Base-by-base conservation (phyloP, 2,113 vertebrate genomes). In the Apteryx owenii region DNA sequence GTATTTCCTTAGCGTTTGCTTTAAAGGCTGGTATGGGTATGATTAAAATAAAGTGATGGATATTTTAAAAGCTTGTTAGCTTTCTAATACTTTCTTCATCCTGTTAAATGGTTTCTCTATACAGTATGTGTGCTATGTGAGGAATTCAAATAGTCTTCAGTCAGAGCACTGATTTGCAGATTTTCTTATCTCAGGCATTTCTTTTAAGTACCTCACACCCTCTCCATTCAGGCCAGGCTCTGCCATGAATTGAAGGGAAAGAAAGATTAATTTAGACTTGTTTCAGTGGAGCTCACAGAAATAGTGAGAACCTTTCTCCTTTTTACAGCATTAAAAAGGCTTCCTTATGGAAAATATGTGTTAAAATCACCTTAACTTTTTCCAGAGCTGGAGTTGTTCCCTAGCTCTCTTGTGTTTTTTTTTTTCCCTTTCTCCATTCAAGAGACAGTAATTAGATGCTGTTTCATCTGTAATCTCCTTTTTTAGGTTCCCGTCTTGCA, bases 111-210 rank as follows among this genome's bases (percentile, higher is more conserved):
- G 61, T 79, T 77, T 20, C n/a, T 65, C 70, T 53, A 48, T 82
- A 28, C 62, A 70, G 4, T 81, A 92, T 95, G 73, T 78, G 8
- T 85, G 68, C 94, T 93, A 75, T 88, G 78, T 85, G 40, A 88
- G 71, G 75, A 94, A 97, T 97, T 85, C 20, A 36, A 2, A 58
- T 86, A 21, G 22, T 71, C 83, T 81, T 83, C 56, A 79, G 31
- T 88, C 42, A 76, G 10, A 53, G 16, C 82, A 88, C 38, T 87
- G 75, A 92, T 87, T n/a, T 72, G 51, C 51, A 72, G 54, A 28
- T 86, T 88, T 76, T 90, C 44, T 95, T 96, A 62, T 91, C 64
- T 94, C 29, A 23, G 71, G 72, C 81, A 51, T 94, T 81, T 66
- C 31, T 79, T 88, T 62, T 25, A 70, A 91, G 33, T 68, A 69